Evolutionary conservation across 1,140 invertebrate genomes (phyloP).

Genomic region (Ceratosolen fusciceps): DNA sequence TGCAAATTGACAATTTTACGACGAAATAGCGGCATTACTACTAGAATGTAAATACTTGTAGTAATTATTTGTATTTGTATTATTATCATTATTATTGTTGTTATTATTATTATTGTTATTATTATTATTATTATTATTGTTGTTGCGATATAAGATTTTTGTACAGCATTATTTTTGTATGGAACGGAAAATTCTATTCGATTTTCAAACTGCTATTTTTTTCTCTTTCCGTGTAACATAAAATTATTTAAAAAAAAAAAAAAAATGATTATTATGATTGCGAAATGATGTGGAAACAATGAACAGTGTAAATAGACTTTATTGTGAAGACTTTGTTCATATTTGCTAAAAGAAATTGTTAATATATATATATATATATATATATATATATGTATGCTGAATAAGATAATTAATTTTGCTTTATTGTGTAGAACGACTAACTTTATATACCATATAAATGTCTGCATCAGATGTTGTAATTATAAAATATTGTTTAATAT

Average conservation of each 20-base stretch:
- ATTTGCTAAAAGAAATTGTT: slow-evolving; percentile 50
- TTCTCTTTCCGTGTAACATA: slow-evolving; percentile 32
- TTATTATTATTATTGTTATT: too few relatives aligned
- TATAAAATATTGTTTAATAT: slow-evolving; percentile 46
- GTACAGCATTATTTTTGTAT: slow-evolving; percentile 49
- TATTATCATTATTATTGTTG: too few relatives aligned
- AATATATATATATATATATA: too few relatives aligned
- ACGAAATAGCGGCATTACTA: slow-evolving; percentile 39
- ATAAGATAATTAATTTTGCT: slow-evolving; percentile 42
- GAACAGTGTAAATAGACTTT: too few relatives aligned
- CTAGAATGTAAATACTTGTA: slow-evolving; percentile 49
- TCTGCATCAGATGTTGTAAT: slow-evolving; percentile 41
- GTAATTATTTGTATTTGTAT: slow-evolving; percentile 45
- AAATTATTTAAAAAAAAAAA: slow-evolving; percentile 26
- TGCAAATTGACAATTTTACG: slow-evolving; percentile 38
- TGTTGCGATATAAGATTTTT: slow-evolving; percentile 47
- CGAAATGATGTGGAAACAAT: slow-evolving; percentile 36
- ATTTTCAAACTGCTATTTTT: slow-evolving; percentile 34
- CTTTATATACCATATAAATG: slow-evolving; percentile 46
- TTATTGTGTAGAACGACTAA: slow-evolving; percentile 42
- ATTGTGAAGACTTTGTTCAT: slow-evolving; percentile 44
- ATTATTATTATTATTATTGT: too few relatives aligned
- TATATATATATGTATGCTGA: slow-evolving; percentile 39
- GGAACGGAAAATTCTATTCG: slow-evolving; percentile 7
- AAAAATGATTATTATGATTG: neutral